Percentiles rank a stretch among this genome's conserved stretches.
These are phyloP conservation scores for Carcinoscorpius rotundicauda DNA, from an alignment of 1,140 invertebrate species.

Conservation along the genomic window DNA sequence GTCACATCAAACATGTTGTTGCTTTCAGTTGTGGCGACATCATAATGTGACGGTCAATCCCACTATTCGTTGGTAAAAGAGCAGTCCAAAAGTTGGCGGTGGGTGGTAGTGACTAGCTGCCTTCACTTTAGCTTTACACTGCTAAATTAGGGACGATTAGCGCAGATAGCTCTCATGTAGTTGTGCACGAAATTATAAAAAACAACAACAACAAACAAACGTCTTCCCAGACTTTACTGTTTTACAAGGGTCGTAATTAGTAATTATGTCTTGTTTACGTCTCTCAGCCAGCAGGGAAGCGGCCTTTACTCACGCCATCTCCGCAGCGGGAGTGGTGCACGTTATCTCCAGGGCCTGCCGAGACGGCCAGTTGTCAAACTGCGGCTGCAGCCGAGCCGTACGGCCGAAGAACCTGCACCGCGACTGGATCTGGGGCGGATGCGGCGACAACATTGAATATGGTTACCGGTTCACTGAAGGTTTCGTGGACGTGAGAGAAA, in stretches of 20 bases:
- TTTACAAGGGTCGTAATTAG: neutral
- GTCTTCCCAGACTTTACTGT: neutral
- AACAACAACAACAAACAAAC: no score
- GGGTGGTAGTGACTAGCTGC: no score
- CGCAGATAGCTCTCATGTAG: no score
- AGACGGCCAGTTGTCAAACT: slow-evolving; percentile 73
- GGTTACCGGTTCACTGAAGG: slow-evolving; percentile 81
- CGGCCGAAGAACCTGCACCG: slow-evolving; percentile 36
- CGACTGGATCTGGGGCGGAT: slow-evolving; percentile 96
- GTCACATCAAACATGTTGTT: no score
- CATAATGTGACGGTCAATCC: no score
- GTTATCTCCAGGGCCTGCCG: slow-evolving; percentile 73
- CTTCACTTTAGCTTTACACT: no score
- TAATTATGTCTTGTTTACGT: slow-evolving; percentile 29
- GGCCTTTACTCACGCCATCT: slow-evolving; percentile 79
- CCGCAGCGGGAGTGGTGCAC: slow-evolving; percentile 75
- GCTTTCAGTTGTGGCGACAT: no score
- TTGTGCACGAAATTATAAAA: no score
- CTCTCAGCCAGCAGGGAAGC: slow-evolving; percentile 70
- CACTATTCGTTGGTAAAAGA: no score
- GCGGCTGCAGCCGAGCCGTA: slow-evolving; percentile 57
- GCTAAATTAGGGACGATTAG: no score
- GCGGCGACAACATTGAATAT: slow-evolving; percentile 89
- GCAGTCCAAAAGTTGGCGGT: no score
- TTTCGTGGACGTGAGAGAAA: slow-evolving; percentile 80